phyloP scores from a whole-genome alignment of 2,888 invertebrate species.

The Scelioninae gen. 1 region DNA sequence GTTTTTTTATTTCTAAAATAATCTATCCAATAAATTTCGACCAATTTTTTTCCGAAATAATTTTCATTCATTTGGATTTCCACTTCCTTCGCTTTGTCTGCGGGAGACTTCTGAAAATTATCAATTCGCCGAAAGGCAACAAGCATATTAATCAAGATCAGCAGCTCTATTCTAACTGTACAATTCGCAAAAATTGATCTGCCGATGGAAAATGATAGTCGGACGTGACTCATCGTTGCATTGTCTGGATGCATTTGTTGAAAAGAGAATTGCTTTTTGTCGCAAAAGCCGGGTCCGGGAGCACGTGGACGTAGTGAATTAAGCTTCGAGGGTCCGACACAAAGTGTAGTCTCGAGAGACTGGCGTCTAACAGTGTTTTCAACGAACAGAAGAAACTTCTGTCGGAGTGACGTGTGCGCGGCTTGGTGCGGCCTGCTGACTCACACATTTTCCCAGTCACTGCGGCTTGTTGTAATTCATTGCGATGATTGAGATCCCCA shows the following conservation, averaged over 20 bases:
- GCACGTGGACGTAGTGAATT: conserved; percentile 24
- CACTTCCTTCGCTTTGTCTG: not conserved
- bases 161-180: conserved; percentile 9
- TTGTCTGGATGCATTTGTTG: not conserved
- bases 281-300: conserved; percentile 1
- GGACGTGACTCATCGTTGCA: conserved; percentile 17
- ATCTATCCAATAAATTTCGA: not conserved
- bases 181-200: conserved; percentile 19
- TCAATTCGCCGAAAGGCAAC: not conserved
- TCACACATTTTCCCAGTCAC: conserved; percentile 60
- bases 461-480: conserved; percentile 72
- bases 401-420: conserved; percentile 52
- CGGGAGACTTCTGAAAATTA: not conserved
- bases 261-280: conserved; percentile 33
- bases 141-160: conserved; percentile 8
- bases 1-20: too few relatives aligned
- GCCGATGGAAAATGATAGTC: not conserved
- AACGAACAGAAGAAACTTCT: conserved; percentile 40
- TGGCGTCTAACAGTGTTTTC: conserved; percentile 46
- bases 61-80: not conserved
- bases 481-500: conserved; percentile 69
- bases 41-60: not conserved
- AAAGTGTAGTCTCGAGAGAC: conserved; percentile 12
- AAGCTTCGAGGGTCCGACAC: conserved; percentile 8
- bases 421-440: conserved; percentile 48